Percentiles rank a stretch among this genome's conserved stretches.
These are phyloP conservation scores for Pygoscelis adeliae DNA, from an alignment of 2,113 vertebrate species.

Conservation along the genomic window DNA sequence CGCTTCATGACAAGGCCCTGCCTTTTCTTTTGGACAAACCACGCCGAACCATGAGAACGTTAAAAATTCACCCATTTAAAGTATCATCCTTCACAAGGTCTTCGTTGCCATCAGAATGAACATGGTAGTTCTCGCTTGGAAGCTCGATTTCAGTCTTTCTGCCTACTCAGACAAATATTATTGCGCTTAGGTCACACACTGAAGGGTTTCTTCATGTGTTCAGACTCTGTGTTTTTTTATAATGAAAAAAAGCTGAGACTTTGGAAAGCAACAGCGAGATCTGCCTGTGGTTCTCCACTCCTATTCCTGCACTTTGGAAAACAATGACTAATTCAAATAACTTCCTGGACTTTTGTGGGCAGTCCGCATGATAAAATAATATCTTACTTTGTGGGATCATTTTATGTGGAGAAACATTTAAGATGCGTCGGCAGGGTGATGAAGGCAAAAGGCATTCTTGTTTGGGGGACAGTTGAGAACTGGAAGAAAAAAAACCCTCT, in stretches of 20 bases:
- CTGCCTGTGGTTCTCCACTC: background rate
- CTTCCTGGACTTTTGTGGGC: background rate
- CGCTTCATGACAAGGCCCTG: background rate
- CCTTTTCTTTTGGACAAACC: background rate
- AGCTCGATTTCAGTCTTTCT: background rate
- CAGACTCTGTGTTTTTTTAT: background rate
- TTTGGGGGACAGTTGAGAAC: background rate
- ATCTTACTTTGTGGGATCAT: background rate
- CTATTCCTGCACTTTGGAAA: background rate
- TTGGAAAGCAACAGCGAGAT: background rate
- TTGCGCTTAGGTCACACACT: background rate
- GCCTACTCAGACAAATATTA: constrained; percentile 8
- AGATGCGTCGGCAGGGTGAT: background rate
- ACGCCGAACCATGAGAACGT: background rate
- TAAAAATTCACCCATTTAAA: background rate
- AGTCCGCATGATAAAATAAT: background rate
- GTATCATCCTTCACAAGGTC: background rate
- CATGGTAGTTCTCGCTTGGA: background rate
- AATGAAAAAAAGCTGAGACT: background rate
- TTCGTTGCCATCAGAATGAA: background rate
- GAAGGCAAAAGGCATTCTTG: background rate
- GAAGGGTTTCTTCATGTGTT: background rate
- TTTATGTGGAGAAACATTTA: background rate
- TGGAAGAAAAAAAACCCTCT: background rate
- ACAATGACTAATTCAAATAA: background rate